Percentiles rank a stretch among this genome's conserved stretches.
Evolutionary conservation across 2,113 vertebrate species (phyloP).

Genomic region (Tenebrosternarchus preto): DNA sequence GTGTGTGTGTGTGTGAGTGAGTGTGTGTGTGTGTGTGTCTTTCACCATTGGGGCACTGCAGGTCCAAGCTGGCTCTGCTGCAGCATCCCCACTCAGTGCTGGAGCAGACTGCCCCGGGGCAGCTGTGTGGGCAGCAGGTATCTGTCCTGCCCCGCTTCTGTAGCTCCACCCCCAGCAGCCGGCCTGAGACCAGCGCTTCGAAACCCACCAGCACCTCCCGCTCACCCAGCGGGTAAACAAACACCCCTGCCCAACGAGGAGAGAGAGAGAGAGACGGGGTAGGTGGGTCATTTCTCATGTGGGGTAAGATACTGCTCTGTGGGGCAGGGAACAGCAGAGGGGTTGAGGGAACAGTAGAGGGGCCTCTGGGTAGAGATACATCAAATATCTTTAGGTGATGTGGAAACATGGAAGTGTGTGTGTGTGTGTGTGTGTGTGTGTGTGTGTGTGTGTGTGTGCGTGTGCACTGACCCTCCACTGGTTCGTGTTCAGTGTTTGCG

Average conservation of each 20-base stretch:
- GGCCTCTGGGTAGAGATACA: too few relatives aligned
- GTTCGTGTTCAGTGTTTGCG: slow-evolving; percentile 80
- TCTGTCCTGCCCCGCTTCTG: slow-evolving; percentile 80
- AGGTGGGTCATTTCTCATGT: too few relatives aligned
- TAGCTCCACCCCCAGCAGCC: slow-evolving; percentile 83
- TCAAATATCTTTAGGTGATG: too few relatives aligned
- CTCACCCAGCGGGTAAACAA: slow-evolving; percentile 92
- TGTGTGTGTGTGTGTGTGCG: not conserved
- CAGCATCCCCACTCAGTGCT: slow-evolving; percentile 77
- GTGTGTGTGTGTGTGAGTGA: too few relatives aligned
- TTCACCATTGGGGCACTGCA: slow-evolving; percentile 82
- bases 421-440: too few relatives aligned
- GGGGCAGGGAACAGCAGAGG: too few relatives aligned
- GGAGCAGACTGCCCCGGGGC: slow-evolving; percentile 59
- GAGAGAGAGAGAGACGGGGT: not conserved
- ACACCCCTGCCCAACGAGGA: slow-evolving; percentile 85
- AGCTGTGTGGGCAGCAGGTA: slow-evolving; percentile 84
- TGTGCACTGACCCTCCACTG: slow-evolving; percentile 85
- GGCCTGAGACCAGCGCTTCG: slow-evolving; percentile 80
- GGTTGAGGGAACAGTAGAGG: too few relatives aligned
- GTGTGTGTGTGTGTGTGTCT: not conserved
- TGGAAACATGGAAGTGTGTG: too few relatives aligned
- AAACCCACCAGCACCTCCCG: slow-evolving; percentile 89
- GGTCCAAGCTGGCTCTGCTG: slow-evolving; percentile 68
- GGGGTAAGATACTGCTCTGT: too few relatives aligned